Evolutionary conservation across 2,797 vertebrate genomes (phyloP).

Genomic region (Sciurus vulgaris): DNA sequence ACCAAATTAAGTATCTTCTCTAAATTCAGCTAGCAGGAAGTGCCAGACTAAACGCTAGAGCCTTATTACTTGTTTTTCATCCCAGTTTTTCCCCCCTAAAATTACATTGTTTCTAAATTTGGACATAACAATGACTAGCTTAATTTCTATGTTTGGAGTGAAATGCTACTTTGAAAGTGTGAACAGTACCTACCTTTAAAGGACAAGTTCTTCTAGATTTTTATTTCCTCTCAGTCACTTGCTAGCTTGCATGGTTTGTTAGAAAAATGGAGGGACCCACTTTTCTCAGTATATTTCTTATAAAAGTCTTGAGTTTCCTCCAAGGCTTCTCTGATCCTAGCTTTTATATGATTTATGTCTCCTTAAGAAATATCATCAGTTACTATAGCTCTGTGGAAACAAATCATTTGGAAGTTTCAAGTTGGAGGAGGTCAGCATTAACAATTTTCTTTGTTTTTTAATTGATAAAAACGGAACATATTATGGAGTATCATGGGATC

Average conservation of each 20-base stretch:
- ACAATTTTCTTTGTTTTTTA: not conserved
- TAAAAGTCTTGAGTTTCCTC: constrained; percentile 1
- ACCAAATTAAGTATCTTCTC: not conserved
- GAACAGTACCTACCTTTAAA: not conserved
- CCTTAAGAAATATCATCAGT: not conserved
- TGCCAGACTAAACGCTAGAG: not conserved
- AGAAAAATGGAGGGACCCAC: not conserved
- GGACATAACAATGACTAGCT: not conserved
- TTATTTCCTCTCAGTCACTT: not conserved
- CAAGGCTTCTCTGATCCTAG: not conserved
- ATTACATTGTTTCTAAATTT: not conserved
- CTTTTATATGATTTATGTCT: not conserved
- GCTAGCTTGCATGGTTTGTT: not conserved
- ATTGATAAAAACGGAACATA: not conserved
- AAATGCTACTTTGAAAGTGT: not conserved
- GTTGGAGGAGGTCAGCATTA: not conserved
- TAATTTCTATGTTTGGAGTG: not conserved
- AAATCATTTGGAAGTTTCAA: constrained; percentile 48
- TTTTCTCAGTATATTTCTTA: not conserved
- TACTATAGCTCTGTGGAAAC: not conserved
- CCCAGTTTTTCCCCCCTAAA: not conserved
- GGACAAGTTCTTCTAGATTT: not conserved
- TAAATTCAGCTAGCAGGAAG: not conserved
- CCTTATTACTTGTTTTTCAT: not conserved
- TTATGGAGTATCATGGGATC: not conserved